phyloP scores from a whole-genome alignment of 2,113 vertebrate genomes.

The human region GRCh38 chr13:71630501-71631000 shows the following conservation, averaged over 20 bases:
- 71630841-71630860: not conserved
- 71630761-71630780: constrained; percentile 15
- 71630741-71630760: constrained; percentile 66
- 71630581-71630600: constrained; percentile 95
- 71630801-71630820: not conserved
- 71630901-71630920: not conserved
- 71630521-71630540: not conserved
- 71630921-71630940: not conserved
- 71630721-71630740: constrained; percentile 78
- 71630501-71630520: not conserved
- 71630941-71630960: not conserved
- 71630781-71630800: not conserved
- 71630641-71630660: constrained; percentile 99
- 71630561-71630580: constrained; percentile 98
- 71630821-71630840: not conserved
- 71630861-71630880: not conserved
- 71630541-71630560: constrained; percentile 90
- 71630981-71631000: not conserved
- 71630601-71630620: constrained; percentile 96
- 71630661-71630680: constrained; percentile 98
- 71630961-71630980: not conserved
- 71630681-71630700: constrained; percentile 96
- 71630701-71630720: constrained; percentile 96
- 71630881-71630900: not conserved
- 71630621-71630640: constrained; percentile 99